Evolutionary conservation across 2,797 vertebrate genomes (phyloP), one percentile per base, ranked within the genome.

Genomic region (Chelmon rostratus): DNA sequence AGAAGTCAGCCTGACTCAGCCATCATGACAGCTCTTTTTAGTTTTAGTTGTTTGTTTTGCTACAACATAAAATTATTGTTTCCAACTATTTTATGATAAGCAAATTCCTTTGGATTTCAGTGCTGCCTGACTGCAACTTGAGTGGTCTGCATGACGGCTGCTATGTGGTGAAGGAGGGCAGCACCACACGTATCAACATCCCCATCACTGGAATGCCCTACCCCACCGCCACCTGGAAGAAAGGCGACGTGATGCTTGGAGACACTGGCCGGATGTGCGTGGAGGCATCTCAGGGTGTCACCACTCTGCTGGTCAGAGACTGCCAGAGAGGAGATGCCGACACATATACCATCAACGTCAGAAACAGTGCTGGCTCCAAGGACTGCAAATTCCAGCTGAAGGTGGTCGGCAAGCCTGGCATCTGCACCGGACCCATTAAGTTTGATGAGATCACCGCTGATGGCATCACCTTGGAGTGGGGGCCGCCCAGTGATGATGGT

Each of bases 361-460:
- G 85, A 86, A 99, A 99, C 81, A 90, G 88, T 44, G 96, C 92
- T 23, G 98, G 98, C 77, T 97, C 94, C 82, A 99, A 98, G 85
- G 98, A 99, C 88, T 96, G 96, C 81, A 95, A 93, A 75, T 91
- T 99, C 83, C 94, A 95, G 78, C 87, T 99, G 56, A 99, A 97
- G 90, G 98, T 99, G 74, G 98, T 99, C 56, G 98, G 98, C 79
- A 99, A 98, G 84, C 98, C 98, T 18, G 98, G 98, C 74, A 97
- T 98, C 85, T 98, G 98, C 85, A 98, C 97, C 1, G 98, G 96
- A 40, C 98, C 98, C 0, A 96, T 99, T 81, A 97, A 93, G 79
- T 99, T 99, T 93, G 97, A 99, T 59, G 98, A 99, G 94, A 96
- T 99, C 84, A 99, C 98, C 40, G 98, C 98, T 0, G 98, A 99